Evolutionary conservation across 1,140 invertebrate genomes (phyloP).

Genomic region (Frieseomelitta varia): DNA sequence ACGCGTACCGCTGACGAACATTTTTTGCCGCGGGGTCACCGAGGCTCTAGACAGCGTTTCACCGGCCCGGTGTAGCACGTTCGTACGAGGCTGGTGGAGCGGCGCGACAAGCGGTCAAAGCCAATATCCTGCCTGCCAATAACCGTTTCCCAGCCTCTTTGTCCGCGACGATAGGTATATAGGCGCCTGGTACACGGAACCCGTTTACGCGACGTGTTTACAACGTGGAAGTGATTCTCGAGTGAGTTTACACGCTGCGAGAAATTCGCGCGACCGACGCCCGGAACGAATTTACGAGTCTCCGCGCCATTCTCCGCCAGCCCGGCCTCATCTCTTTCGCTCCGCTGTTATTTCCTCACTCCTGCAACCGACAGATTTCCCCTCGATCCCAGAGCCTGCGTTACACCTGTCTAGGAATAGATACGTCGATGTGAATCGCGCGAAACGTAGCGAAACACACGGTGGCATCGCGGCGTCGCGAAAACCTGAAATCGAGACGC

Average conservation of each 20-base stretch:
- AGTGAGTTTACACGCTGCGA: constrained; percentile 49
- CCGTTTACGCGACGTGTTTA: constrained; percentile 50
- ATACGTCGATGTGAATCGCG: background rate
- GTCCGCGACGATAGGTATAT: constrained; percentile 40
- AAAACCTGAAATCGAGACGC: background rate
- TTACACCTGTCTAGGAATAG: background rate
- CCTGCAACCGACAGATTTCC: constrained; percentile 4
- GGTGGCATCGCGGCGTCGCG: background rate
- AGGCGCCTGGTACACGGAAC: constrained; percentile 39
- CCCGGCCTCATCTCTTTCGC: too few relatives aligned
- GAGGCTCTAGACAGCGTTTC: constrained; percentile 6
- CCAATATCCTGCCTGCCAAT: constrained; percentile 49
- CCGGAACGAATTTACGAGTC: constrained; percentile 50
- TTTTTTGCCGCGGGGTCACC: constrained; percentile 18
- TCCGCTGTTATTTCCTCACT: constrained; percentile 31
- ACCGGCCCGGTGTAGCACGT: background rate
- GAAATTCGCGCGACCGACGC: constrained; percentile 40
- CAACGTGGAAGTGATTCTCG: constrained; percentile 46
- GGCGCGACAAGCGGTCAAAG: constrained; percentile 10
- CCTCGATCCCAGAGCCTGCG: background rate
- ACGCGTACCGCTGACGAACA: constrained; percentile 21
- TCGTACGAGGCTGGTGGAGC: constrained; percentile 1
- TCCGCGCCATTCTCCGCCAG: constrained; percentile 25
- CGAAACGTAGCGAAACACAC: background rate
- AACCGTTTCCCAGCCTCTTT: constrained; percentile 52